Percentiles rank a stretch among this genome's conserved stretches.
These are phyloP conservation scores for Alouatta palliata DNA, from an alignment of 2,113 vertebrate species.

Conservation along the genomic window DNA sequence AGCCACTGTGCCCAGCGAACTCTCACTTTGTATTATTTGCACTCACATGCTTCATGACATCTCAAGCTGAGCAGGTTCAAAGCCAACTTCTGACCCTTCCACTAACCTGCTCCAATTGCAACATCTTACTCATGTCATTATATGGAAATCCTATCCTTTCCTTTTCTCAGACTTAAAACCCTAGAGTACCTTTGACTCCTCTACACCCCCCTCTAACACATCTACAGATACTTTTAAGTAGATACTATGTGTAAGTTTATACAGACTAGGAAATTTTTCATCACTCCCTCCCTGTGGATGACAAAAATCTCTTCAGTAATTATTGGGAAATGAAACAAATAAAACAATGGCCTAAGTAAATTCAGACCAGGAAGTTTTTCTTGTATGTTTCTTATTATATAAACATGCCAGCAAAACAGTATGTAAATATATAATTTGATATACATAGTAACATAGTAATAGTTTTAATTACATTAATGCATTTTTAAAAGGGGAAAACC, in stretches of 20 bases:
- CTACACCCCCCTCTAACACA: neutral
- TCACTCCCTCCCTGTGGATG: neutral
- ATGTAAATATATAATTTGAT: neutral
- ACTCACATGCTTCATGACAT: too few species aligned
- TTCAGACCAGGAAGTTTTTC: neutral
- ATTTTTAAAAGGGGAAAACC: neutral
- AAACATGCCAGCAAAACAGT: neutral
- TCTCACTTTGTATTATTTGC: neutral
- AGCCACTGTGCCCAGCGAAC: too few species aligned
- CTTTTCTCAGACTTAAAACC: neutral
- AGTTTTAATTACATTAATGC: neutral
- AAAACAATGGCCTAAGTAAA: neutral
- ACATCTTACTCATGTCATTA: neutral
- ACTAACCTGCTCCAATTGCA: too few species aligned
- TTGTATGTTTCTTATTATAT: neutral
- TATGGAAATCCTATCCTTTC: neutral
- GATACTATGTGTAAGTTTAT: too few species aligned
- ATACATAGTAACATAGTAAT: neutral
- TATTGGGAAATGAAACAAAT: neutral
- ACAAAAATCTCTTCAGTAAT: neutral
- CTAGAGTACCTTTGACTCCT: neutral
- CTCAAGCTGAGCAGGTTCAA: neutral
- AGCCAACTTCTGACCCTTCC: too few species aligned
- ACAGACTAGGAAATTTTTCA: neutral
- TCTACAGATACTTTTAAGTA: neutral